phyloP scores from a whole-genome alignment of 2,797 vertebrate species.

The Cryptoblepharus egeriae region DNA sequence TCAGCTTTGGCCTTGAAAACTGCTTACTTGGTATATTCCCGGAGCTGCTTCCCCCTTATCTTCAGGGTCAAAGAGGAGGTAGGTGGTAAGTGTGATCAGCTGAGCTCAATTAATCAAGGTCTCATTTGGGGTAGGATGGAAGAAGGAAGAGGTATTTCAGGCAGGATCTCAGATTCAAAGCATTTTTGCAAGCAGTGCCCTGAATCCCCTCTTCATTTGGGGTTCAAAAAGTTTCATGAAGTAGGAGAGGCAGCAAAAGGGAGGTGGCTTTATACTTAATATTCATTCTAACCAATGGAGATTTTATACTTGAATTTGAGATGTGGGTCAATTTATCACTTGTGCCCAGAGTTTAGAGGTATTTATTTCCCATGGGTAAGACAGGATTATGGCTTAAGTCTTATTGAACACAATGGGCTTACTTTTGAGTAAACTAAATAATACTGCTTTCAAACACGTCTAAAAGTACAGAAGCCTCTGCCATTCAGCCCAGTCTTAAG shows the following conservation, averaged over 20 bases:
- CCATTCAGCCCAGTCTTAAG: neutral
- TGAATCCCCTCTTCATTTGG: neutral
- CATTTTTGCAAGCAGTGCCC: neutral
- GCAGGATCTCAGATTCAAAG: neutral
- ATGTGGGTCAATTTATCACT: neutral
- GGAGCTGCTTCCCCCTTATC: neutral
- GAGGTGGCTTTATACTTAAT: too few species aligned
- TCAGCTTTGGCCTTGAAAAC: neutral
- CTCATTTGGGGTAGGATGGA: neutral
- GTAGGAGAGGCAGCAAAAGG: neutral
- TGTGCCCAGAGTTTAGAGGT: neutral
- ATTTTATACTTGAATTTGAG: neutral
- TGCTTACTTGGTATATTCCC: neutral
- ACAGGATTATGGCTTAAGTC: too few species aligned
- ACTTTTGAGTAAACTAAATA: too few species aligned
- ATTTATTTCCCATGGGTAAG: too few species aligned
- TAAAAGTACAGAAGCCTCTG: too few species aligned
- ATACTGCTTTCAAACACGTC: neutral
- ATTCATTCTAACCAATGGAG: neutral
- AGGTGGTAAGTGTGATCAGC: neutral
- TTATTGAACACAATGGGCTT: too few species aligned
- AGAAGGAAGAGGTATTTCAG: neutral
- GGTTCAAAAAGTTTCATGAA: too few species aligned
- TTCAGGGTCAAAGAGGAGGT: conserved; percentile 6
- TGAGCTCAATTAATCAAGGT: neutral